Conservation (phyloP, 1,140 invertebrate species). For the Pseudomyrmex sp. region DNA sequence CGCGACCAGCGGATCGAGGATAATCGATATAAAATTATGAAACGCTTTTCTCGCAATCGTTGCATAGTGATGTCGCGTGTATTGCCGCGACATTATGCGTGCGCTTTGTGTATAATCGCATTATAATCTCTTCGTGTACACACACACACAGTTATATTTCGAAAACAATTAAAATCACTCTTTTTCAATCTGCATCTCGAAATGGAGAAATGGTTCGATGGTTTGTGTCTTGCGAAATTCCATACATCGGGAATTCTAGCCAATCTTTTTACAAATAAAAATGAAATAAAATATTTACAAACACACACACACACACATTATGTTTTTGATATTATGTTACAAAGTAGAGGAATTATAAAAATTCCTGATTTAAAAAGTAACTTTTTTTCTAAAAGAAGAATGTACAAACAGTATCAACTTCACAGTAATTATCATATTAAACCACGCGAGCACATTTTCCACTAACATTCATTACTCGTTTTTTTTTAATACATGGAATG, state of each 20-base stretch:
- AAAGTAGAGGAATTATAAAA: background rate
- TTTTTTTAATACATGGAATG: background rate
- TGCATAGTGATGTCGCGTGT: constrained; percentile 22
- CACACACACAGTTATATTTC: constrained; percentile 45
- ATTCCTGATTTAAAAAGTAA: background rate
- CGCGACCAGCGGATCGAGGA: constrained; percentile 25
- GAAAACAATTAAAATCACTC: constrained; percentile 24
- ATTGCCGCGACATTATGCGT: constrained; percentile 63
- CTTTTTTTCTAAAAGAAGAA: background rate
- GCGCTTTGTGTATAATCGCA: constrained; percentile 73
- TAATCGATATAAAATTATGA: constrained; percentile 66
- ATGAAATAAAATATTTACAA: background rate
- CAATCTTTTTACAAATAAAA: background rate
- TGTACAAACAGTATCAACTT: background rate
- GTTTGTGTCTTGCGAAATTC: background rate
- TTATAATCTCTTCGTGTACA: constrained; percentile 72
- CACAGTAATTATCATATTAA: background rate
- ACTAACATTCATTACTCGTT: too few relatives aligned
- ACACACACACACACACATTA: too few relatives aligned
- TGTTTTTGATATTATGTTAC: background rate
- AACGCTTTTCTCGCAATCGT: constrained; percentile 64
- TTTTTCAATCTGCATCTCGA: constrained; percentile 5
- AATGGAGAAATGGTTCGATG: constrained; percentile 5
- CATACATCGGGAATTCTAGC: background rate
- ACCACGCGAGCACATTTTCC: too few relatives aligned